These are phyloP conservation scores for Netelia inedita DNA, from an alignment of 2,888 invertebrate species.

Conservation along the genomic window DNA sequence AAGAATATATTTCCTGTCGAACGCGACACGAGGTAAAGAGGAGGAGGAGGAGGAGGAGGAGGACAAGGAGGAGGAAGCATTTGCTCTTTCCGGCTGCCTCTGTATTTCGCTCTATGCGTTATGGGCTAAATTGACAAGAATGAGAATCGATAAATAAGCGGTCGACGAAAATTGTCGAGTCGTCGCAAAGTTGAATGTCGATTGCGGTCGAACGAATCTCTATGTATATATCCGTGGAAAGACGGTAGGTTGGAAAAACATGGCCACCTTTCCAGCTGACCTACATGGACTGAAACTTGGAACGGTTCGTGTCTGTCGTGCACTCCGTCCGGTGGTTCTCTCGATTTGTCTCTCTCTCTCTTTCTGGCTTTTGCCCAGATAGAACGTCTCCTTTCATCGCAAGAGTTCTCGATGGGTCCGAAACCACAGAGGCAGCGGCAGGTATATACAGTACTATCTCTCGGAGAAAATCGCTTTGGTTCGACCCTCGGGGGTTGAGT, in stretches of 20 bases:
- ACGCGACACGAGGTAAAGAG: not conserved
- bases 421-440: conserved; percentile 48
- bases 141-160: too few relatives aligned
- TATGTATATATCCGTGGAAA: conserved; percentile 1
- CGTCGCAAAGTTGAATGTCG: not conserved
- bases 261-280: conserved; percentile 53
- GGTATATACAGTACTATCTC: conserved; percentile 57
- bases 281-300: conserved; percentile 58
- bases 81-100: not conserved
- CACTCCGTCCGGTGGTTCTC: not conserved
- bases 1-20: conserved; percentile 61
- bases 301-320: conserved; percentile 44
- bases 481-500: conserved; percentile 65
- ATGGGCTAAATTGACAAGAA: not conserved
- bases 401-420: conserved; percentile 30
- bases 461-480: conserved; percentile 64
- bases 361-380: conserved; percentile 8
- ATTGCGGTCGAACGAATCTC: not conserved
- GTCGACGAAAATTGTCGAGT: not conserved
- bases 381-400: conserved; percentile 54
- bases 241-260: conserved; percentile 42
- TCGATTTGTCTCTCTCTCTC: not conserved
- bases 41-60: conserved; percentile 32
- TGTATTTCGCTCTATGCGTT: not conserved
- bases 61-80: conserved; percentile 72